These are phyloP conservation scores for Portunus trituberculatus DNA, from an alignment of 1,140 invertebrate species.

Conservation along the genomic window DNA sequence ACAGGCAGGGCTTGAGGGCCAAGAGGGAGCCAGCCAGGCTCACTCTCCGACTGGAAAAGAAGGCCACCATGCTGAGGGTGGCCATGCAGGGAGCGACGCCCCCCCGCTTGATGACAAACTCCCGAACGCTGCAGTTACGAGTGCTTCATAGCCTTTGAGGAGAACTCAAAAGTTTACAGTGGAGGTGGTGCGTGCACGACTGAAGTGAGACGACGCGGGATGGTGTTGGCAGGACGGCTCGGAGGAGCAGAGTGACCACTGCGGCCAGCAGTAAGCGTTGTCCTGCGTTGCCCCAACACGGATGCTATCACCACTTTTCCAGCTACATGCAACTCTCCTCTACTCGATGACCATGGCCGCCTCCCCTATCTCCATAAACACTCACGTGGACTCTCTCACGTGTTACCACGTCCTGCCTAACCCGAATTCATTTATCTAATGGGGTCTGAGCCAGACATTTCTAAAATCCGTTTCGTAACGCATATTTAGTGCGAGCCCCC, in stretches of 20 bases:
- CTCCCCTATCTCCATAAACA: not conserved
- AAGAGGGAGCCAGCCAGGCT: not conserved
- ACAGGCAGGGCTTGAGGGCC: not conserved
- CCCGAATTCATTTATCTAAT: not conserved
- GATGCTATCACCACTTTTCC: not conserved
- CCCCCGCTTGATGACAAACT: not conserved
- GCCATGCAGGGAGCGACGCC: not conserved
- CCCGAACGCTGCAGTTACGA: not conserved
- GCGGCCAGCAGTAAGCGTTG: not conserved
- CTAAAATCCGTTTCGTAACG: not conserved
- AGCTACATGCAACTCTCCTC: not conserved
- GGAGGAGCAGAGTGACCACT: not conserved
- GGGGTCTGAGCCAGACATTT: not conserved
- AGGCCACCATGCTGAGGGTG: conserved; percentile 24
- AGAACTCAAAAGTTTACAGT: not conserved
- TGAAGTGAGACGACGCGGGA: not conserved
- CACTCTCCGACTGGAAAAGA: not conserved
- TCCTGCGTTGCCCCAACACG: not conserved
- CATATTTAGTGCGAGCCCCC: not conserved
- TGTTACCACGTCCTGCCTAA: not conserved
- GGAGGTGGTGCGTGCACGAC: not conserved
- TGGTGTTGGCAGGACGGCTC: not conserved
- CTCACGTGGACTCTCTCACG: not conserved
- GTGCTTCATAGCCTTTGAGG: not conserved
- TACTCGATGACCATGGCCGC: not conserved